phyloP scores from a whole-genome alignment of 2,113 vertebrate genomes.

The Chaetodon auriga region DNA sequence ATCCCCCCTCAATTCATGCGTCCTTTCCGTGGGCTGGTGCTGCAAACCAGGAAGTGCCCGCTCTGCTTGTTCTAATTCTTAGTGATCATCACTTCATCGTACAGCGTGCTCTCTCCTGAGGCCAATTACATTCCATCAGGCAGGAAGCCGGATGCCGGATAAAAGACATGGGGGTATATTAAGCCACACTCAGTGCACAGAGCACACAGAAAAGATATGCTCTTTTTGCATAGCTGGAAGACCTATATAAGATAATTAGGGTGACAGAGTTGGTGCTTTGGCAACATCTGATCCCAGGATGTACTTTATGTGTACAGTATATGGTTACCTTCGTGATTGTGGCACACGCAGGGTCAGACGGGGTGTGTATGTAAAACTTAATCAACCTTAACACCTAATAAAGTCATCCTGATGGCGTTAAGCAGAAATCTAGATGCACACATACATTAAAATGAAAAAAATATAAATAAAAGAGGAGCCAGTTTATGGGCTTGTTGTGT shows the following conservation, averaged over 20 bases:
- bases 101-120: slow-evolving; percentile 63
- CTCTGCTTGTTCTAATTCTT: slow-evolving; percentile 58
- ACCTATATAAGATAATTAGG: slow-evolving; percentile 65
- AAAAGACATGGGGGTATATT: slow-evolving; percentile 74
- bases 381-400: slow-evolving; percentile 10
- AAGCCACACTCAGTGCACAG: slow-evolving; percentile 58
- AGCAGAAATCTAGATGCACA: background rate
- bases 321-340: background rate
- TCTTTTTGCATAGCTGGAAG: slow-evolving; percentile 55
- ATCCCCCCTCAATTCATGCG: background rate
- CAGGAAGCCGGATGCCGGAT: slow-evolving; percentile 76
- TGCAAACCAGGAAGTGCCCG: slow-evolving; percentile 48
- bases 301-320: background rate
- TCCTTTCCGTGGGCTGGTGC: slow-evolving; percentile 4
- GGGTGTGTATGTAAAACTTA: background rate
- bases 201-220: slow-evolving; percentile 42
- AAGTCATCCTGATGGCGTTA: background rate
- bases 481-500: background rate
- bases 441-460: background rate
- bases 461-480: background rate
- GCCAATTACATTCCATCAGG: slow-evolving; percentile 80
- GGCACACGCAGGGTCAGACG: background rate
- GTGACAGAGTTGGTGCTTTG: slow-evolving; percentile 50
- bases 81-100: slow-evolving; percentile 69
- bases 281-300: slow-evolving; percentile 44